Conservation (phyloP, 1,140 invertebrate species). For the Cydia amplana region DNA sequence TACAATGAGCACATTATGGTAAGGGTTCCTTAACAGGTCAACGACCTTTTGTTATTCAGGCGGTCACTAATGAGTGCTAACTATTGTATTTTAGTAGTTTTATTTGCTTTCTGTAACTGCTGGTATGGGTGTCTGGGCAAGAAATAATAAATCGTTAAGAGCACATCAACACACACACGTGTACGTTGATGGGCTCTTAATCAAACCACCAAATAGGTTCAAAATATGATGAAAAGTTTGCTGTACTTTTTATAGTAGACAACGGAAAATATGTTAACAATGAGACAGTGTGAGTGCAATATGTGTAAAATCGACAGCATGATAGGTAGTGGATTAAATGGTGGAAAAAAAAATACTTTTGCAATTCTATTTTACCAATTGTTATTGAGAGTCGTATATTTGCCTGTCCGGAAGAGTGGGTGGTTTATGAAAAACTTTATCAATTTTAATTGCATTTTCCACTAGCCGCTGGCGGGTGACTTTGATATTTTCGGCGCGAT, state of each 20-base stretch:
- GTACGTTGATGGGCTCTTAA: too few species aligned
- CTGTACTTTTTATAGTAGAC: too few species aligned
- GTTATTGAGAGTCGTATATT: conserved; percentile 32
- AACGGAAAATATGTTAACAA: too few species aligned
- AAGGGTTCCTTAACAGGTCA: conserved; percentile 17
- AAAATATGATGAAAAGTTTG: too few species aligned
- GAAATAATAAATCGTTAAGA: too few species aligned
- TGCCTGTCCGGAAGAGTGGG: conserved; percentile 37
- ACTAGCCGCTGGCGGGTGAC: conserved; percentile 68
- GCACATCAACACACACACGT: too few species aligned
- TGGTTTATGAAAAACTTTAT: conserved; percentile 57
- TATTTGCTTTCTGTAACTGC: not conserved
- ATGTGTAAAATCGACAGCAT: not conserved
- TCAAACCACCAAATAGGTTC: too few species aligned
- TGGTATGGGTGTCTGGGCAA: not conserved
- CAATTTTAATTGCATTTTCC: conserved; percentile 65
- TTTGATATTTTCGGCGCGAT: conserved; percentile 75
- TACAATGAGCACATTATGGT: conserved; percentile 51
- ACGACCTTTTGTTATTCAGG: not conserved
- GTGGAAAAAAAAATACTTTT: not conserved
- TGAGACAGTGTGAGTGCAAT: too few species aligned
- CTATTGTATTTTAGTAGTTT: not conserved
- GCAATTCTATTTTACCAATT: conserved; percentile 28
- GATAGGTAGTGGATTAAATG: too few species aligned
- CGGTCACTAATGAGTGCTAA: not conserved